Base-by-base conservation (phyloP, 1,140 invertebrate species). In the Marisa cornuarietis region DNA sequence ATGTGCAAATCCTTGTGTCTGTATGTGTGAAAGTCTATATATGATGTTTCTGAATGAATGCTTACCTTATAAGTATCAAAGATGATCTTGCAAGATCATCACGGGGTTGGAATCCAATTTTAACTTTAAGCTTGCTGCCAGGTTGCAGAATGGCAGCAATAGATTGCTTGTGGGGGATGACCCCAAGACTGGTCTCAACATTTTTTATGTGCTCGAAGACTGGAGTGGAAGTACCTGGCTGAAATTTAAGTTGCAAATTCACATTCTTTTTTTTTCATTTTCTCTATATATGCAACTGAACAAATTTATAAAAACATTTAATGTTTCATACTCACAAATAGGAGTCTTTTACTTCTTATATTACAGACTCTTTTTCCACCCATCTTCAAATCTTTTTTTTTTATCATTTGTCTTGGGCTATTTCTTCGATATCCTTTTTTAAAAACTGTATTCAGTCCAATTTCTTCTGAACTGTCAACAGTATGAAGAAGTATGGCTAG, bases 31-130 rank as follows among this genome's bases (percentile, higher is more conserved):
- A n/a, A n/a, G n/a, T 63, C 18, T 63, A 18, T 63, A n/a, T 63
- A 18, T 63, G 7, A n/a, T 63, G 62, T 63, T 2, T 18, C n/a
- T n/a, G 31, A 42, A 22, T 18, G 42, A 11, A 49, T 0, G 13
- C 9, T 78, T 84, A 91, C 91, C 91, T 91, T 63, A 93, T 92
- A 74, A 93, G 83, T 72, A 93, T 89, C 78, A 93, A 82, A 66
- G 92, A 93, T n/a, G 92, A 91, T 82, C 89, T 90, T 10, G 91
- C 84, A 52, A 83, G 83, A 80, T 92, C 92, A 86, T 93, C 92
- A 63, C 87, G 88, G 58, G 93, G 93, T 42, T 91, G 87, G 84
- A 93, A 93, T 26, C 91, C 92, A 61, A 93, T 86, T 78, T 90
- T 87, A 74, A 93, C 86, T 79, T 90, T 88, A 22, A 92, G 87